Base-by-base conservation (phyloP, 2,113 vertebrate genomes). In the Stegastes partitus region DNA sequence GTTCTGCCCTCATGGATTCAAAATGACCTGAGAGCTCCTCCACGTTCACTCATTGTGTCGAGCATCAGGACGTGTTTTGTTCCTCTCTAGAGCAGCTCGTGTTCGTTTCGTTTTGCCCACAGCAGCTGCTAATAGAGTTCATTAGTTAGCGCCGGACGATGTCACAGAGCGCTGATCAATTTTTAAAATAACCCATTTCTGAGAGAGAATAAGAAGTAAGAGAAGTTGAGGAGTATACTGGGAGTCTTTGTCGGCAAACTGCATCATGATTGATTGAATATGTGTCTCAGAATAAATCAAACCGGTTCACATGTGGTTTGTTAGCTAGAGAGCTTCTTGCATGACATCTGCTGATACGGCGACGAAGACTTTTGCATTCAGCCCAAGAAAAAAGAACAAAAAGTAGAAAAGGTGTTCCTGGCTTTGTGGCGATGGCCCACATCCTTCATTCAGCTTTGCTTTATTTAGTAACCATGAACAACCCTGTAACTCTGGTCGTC, bases 31-130 rank as follows among this genome's bases (percentile, higher is more conserved):
- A 64, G 49, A 71, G 61, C 67, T 42, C 23, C 11, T 71, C 57
- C 39, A 61, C 31, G 65, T 59, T 87, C 69, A 63, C 50, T 67
- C 53, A 84, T 86, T 59, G 68, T 71, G 72, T 80, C 42, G 77
- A 68, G 55, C 58, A 51, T 77, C 61, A 51, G 50, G 23, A 68
- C 62, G 19, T 82, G 72, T 67, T 67, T 76, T 53, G 26, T 19
- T 74, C 16, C n/a, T 61, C 42, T 76, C 69, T 66, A n/a, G 31
- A 72, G 61, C 58, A 49, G 74, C 11, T 68, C 55, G 79, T 82
- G 53, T 63, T 25, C 21, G 72, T 70, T 34, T 67, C 6, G 50
- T 79, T 61, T 64, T 42, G 18, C 21, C 51, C 23, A 57, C 16
- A 74, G 69, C 45, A 70, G 23, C 65, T 56, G 15, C 71, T 42